Percentiles rank a stretch among this genome's conserved stretches.
phyloP scores from a whole-genome alignment of 2,888 invertebrate species.

The Allygus modestus region DNA sequence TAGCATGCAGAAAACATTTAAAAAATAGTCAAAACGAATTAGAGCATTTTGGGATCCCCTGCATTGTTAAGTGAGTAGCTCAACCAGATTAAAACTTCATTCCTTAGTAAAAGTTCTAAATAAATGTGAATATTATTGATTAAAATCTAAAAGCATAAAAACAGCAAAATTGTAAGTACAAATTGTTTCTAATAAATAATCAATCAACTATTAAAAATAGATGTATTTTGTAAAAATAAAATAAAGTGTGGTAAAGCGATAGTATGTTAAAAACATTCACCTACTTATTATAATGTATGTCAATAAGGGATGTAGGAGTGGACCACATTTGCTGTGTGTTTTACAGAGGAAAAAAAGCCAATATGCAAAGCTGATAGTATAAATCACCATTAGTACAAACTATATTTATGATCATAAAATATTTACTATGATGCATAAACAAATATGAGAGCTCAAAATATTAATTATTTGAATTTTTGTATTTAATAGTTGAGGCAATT shows the following conservation, averaged over 20 bases:
- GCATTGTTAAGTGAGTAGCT: slow-evolving; percentile 28
- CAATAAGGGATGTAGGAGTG: slow-evolving; percentile 20
- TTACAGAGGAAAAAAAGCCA: slow-evolving; percentile 11
- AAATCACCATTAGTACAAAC: too few species aligned
- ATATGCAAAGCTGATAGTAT: background rate
- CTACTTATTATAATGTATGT: slow-evolving; percentile 46
- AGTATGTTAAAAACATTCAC: slow-evolving; percentile 34
- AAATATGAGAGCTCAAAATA: too few species aligned
- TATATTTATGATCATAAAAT: too few species aligned
- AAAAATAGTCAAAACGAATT: background rate
- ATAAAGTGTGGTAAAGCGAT: slow-evolving; percentile 42
- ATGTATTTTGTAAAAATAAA: slow-evolving; percentile 11
- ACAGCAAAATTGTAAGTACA: slow-evolving; percentile 56
- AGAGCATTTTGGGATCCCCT: slow-evolving; percentile 55
- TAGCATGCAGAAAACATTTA: background rate
- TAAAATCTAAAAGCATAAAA: slow-evolving; percentile 57
- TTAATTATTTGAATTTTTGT: too few species aligned
- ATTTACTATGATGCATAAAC: too few species aligned
- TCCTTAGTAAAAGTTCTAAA: slow-evolving; percentile 51
- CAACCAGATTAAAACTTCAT: slow-evolving; percentile 30
- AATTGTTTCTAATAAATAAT: slow-evolving; percentile 41
- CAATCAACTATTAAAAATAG: slow-evolving; percentile 46
- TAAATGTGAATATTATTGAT: slow-evolving; percentile 49
- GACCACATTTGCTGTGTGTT: slow-evolving; percentile 25
- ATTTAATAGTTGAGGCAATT: too few species aligned